Conservation (phyloP, 2,797 vertebrate genomes). For the Mastacembelus armatus region DNA sequence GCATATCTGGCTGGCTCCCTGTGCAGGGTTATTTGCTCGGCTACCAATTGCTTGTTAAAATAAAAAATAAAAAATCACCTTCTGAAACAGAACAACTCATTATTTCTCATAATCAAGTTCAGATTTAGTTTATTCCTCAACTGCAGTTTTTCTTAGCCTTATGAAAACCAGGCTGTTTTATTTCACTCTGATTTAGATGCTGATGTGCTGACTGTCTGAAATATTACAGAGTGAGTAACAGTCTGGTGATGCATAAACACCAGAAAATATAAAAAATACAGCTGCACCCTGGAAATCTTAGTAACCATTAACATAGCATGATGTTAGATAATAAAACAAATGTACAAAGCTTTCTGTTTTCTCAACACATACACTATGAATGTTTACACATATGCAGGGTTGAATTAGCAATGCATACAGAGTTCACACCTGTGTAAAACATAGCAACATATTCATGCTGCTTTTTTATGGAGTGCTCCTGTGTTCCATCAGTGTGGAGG, state of each 20-base stretch:
- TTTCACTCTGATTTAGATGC: slow-evolving; percentile 53
- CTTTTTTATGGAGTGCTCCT: too few relatives aligned
- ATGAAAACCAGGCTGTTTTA: slow-evolving; percentile 43
- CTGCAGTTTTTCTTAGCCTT: slow-evolving; percentile 2
- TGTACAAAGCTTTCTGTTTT: background rate
- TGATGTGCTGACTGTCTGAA: slow-evolving; percentile 22
- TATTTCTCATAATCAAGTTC: slow-evolving; percentile 62
- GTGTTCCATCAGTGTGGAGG: too few relatives aligned
- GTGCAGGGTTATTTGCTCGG: slow-evolving; percentile 46
- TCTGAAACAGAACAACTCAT: slow-evolving; percentile 56
- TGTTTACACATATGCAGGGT: background rate
- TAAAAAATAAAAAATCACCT: slow-evolving; percentile 34
- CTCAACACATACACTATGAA: background rate
- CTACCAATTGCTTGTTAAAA: slow-evolving; percentile 71
- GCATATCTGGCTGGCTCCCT: slow-evolving; percentile 57
- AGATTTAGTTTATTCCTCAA: slow-evolving; percentile 51
- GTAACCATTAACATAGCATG: background rate
- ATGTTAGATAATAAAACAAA: slow-evolving; percentile 6
- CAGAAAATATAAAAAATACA: slow-evolving; percentile 38
- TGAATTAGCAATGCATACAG: too few relatives aligned
- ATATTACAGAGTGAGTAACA: slow-evolving; percentile 27
- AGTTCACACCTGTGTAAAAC: too few relatives aligned
- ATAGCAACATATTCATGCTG: too few relatives aligned
- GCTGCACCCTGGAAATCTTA: slow-evolving; percentile 4
- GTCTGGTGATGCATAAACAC: slow-evolving; percentile 3